Evolutionary conservation across 1,140 invertebrate species (phyloP), one percentile per base, ranked within the genome.

Genomic region (Atopsyche davidsoni): DNA sequence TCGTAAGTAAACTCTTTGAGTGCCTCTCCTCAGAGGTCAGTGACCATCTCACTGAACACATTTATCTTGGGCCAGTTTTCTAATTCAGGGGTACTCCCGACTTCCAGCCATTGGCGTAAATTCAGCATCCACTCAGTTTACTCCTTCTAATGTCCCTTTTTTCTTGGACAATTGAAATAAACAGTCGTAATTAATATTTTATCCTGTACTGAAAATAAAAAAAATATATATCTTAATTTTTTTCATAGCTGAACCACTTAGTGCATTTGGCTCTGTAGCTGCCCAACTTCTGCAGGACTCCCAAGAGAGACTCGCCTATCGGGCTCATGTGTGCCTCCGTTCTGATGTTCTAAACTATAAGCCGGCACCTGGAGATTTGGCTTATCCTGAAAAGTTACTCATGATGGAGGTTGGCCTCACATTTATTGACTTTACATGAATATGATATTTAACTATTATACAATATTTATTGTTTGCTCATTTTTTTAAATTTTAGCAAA

Each of bases 341-440:
- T 84, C 87, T 2, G 96, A 99, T 70, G 92, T 99, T 57, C 69
- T 89, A 18, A 81, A 84, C 50, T 94, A 92, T 65, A 82, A 86
- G 54, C 90, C 96, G 7, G 92, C 92, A 11, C 80, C 87, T 11
- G 96, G 96, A 0, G 96, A 99, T 74, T 73, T 99, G 34, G 93
- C 93, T 0, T 99, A 99, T 75, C 96, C 96, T 0, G 89, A 97
- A 60, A 96, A 98, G 69, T 72, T 99, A 14, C 82, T 92, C 66
- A 96, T 98, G 89, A 98, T 99, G 93, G 87, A 93, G 69, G 75
- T 76, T 49, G 21, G n/a, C 18, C 4, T 4, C 19, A 28, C 24
- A n/a, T 19, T 24, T 10, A 44, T 19, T 41, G 39, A 7, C 18
- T 41, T 16, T 16, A 39, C 21, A 22, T 9, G n/a, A 10, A 17